Evolutionary conservation across 2,888 invertebrate genomes (phyloP), one percentile per base, ranked within the genome.

Genomic region (Erebia ligea): DNA sequence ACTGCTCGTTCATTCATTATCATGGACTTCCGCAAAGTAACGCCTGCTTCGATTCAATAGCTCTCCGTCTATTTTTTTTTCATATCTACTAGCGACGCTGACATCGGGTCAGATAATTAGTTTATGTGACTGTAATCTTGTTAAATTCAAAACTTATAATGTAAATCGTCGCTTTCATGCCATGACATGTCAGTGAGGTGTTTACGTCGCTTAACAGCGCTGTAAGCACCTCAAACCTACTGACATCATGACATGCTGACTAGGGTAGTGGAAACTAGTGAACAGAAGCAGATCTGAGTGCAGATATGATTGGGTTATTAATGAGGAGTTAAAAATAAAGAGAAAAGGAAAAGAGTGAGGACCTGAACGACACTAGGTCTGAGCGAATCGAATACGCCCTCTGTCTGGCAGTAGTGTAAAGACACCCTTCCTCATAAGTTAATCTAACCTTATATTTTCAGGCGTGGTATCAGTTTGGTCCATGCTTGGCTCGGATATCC

Each of bases 401-500:
- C 3, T n/a, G n/a, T n/a, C 48, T 5, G 13, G 48, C 13, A 52
- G 54, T 3, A 19, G 54, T 54, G 10, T 19, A 11, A 19, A 54
- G 52, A 54, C 19, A 19, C 17, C 8, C 0, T 54, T 19, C 19
- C 54, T 19, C 17, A 52, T 9, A 11, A 19, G 10, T 10, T n/a
- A 5, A 54, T 10, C 19, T 10, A 17, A 54, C 19, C 17, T 54
- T 10, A 9, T 19, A 1, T 58, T 66, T 79, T 1, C 68, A 88
- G 89, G 89, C 8, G 67, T 82, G 10, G 78, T 84, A n/a, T 85
- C 87, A 50, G 90, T 90, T 0, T 86, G 84, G 77, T 81, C 83
- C 48, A 90, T 89, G 89, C 78, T 91, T 5, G 85, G 87, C 15
- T 86, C 90, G 0, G 90, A 91, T 72, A 77, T 90, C 21, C 76